phyloP scores from a whole-genome alignment of 2,888 invertebrate species.

The Drosophila austrosaltans region DNA sequence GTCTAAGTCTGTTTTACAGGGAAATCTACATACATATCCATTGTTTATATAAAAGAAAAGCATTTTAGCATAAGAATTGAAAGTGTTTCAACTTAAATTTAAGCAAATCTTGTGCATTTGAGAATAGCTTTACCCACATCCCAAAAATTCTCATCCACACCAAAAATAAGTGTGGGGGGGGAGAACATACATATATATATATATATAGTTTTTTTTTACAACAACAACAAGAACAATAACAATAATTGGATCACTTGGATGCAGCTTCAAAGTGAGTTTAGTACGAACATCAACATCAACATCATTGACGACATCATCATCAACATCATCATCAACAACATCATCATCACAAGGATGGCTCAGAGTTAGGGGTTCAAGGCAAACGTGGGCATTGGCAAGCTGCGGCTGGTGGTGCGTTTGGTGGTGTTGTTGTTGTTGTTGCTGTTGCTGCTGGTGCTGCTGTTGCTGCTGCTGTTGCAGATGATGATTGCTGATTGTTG shows the following conservation, averaged over 20 bases:
- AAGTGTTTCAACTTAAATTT: no score
- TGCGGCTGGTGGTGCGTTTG: neutral
- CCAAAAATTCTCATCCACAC: neutral
- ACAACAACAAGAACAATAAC: slow-evolving; percentile 9
- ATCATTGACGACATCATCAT: slow-evolving; percentile 3
- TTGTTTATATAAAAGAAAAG: no score
- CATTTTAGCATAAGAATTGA: no score
- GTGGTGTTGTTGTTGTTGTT: neutral
- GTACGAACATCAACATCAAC: slow-evolving; percentile 89
- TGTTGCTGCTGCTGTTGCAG: neutral
- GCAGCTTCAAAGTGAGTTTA: slow-evolving; percentile 11
- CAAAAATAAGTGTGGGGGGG: no score
- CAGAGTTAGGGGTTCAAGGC: slow-evolving; percentile 87
- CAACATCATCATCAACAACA: neutral
- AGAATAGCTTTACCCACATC: no score
- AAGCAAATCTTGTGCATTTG: no score
- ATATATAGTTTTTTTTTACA: neutral
- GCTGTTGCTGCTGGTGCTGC: neutral
- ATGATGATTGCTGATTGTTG: neutral
- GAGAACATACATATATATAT: neutral
- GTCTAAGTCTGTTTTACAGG: no score
- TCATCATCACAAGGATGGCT: slow-evolving; percentile 63
- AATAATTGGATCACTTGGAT: slow-evolving; percentile 8
- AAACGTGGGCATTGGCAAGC: slow-evolving; percentile 5
- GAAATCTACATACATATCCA: no score